Base-by-base conservation (phyloP, 2,888 invertebrate genomes). In the Lasioglossum zephyrum region DNA sequence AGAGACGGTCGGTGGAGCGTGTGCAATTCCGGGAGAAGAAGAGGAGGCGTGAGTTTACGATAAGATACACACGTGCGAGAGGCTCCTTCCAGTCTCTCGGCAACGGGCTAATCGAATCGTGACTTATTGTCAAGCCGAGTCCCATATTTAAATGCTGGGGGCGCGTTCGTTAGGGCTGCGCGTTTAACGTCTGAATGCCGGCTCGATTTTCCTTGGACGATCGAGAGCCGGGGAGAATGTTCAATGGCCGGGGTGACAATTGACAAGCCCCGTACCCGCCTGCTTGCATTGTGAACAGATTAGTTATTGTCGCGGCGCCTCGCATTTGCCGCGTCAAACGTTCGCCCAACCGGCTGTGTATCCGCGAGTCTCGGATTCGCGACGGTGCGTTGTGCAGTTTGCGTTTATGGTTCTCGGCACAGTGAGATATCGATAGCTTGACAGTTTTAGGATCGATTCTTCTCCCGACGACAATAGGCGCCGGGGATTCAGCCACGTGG, bases 31-130 rank as follows among this genome's bases (percentile, higher is more conserved):
- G 79, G 84, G 81, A 91, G 89, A 89, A 86, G 87, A 87, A 87
- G 90, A 90, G 84, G 77, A 90, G 91, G 87, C 88, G 91, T 86
- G 87, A 89, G 88, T 87, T 87, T 85, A 88, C 85, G 90, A 90
- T 91, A 90, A 90, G 90, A 89, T 90, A 83, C 88, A 79, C 84
- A 77, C 84, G 79, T 70, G 81, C 83, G 85, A 77, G 77, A 60
- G 76, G 70, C 83, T 86, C 86, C 82, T 82, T 78, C 53, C 49
- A 77, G 74, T 85, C 84, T 82, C 80, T 74, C 75, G 78, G 84
- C 83, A 89, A 77, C 82, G 31, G 78, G 49, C 84, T 91, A 88
- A 89, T 87, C 89, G 88, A 90, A 87, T 91, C 88, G 85, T 82
- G 84, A 91, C 84, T 90, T 90, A 89, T 90, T 81, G 79, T 82